Conservation (phyloP, 2,888 invertebrate genomes). For the Philopedon plagiatum region DNA sequence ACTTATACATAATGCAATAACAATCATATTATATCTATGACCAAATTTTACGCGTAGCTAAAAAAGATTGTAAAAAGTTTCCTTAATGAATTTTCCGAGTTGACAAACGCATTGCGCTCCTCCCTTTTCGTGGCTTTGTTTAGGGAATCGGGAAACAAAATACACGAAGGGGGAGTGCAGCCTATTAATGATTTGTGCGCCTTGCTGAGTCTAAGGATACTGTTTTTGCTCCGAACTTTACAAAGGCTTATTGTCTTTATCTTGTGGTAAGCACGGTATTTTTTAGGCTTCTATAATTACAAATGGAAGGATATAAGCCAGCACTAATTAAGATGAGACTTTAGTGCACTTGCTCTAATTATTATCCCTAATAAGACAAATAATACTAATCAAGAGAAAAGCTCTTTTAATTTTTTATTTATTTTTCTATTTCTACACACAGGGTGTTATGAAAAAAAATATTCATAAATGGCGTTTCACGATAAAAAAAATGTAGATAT, state of each 20-base stretch:
- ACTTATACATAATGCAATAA: too few species aligned
- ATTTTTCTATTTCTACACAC: too few species aligned
- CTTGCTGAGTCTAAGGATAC: constrained; percentile 18
- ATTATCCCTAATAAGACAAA: not conserved
- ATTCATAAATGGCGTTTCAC: too few species aligned
- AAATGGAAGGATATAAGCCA: constrained; percentile 34
- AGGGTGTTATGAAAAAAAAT: too few species aligned
- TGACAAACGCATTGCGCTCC: constrained; percentile 38
- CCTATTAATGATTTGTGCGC: constrained; percentile 46
- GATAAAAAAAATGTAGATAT: too few species aligned
- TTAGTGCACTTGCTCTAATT: not conserved
- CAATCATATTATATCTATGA: too few species aligned
- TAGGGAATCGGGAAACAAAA: constrained; percentile 37
- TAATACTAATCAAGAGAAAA: not conserved
- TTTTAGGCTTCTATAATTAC: constrained; percentile 36
- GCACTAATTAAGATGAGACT: constrained; percentile 35
- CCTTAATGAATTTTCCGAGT: constrained; percentile 31
- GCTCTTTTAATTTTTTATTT: not conserved
- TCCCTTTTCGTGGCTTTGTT: constrained; percentile 34
- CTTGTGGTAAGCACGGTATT: constrained; percentile 30
- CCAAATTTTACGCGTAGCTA: not conserved
- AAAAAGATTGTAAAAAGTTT: not conserved
- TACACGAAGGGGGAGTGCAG: constrained; percentile 37
- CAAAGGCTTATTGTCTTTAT: constrained; percentile 39
- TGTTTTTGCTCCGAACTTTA: constrained; percentile 38